Conservation (phyloP, 1,140 invertebrate species). For the Atta cephalotes region DNA sequence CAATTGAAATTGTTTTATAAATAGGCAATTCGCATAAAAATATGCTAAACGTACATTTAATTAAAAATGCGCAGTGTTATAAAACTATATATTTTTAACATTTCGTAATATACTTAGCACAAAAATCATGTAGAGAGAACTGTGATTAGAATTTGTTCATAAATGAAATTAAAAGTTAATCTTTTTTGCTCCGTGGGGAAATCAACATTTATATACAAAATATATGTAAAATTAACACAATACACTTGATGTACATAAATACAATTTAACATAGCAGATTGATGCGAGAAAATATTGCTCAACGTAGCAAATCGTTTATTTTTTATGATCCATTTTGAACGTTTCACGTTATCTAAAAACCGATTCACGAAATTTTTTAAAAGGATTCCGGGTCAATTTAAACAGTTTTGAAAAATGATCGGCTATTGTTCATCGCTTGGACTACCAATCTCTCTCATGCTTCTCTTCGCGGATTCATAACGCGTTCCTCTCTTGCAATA, state of each 20-base stretch:
- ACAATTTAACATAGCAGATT: background rate
- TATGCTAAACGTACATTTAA: constrained; percentile 8
- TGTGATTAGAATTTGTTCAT: background rate
- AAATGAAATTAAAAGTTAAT: constrained; percentile 39
- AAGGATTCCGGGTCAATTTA: background rate
- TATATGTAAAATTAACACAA: background rate
- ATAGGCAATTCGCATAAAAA: background rate
- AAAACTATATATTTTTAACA: background rate
- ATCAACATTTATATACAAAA: constrained; percentile 26
- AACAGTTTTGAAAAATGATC: constrained; percentile 11
- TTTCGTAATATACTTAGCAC: background rate
- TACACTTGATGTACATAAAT: constrained; percentile 11
- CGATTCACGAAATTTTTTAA: background rate
- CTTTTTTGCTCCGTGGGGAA: background rate
- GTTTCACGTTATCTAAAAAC: background rate
- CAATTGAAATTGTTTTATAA: constrained; percentile 1
- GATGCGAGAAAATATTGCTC: constrained; percentile 20
- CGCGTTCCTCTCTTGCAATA: constrained; percentile 50
- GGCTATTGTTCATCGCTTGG: constrained; percentile 23
- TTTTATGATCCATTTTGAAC: background rate
- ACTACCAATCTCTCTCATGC: constrained; percentile 12
- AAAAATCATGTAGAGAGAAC: constrained; percentile 5
- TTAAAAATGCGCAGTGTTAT: constrained; percentile 5
- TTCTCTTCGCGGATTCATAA: constrained; percentile 61
- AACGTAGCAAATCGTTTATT: background rate